phyloP scores from a whole-genome alignment of 2,888 invertebrate species.

The Monoplex corrugatus region DNA sequence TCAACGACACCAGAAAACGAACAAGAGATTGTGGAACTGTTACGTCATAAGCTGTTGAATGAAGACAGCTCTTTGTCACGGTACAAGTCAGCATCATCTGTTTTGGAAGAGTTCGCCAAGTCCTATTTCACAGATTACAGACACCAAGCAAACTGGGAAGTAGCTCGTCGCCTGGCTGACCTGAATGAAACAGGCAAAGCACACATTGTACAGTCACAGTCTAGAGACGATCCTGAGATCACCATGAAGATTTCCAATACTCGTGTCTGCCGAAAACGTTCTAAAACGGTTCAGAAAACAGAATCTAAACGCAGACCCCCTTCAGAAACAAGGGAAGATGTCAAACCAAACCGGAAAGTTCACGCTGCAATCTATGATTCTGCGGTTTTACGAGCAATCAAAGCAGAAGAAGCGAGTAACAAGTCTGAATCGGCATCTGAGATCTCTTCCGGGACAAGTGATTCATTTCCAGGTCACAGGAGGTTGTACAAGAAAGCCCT shows the following conservation, averaged over 20 bases:
- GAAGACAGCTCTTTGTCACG: not conserved
- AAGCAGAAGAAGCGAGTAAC: not conserved
- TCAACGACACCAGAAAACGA: not conserved
- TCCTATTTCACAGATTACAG: not conserved
- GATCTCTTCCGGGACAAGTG: not conserved
- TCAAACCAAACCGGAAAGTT: not conserved
- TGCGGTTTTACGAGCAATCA: slow-evolving; percentile 22
- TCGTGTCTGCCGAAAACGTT: not conserved
- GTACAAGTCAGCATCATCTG: not conserved
- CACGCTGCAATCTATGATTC: not conserved
- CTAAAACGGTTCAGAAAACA: not conserved
- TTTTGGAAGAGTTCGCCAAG: not conserved
- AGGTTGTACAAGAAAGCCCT: not conserved
- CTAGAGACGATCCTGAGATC: not conserved
- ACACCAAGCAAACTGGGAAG: not conserved
- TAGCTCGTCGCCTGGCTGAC: too few species aligned
- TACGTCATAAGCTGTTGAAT: not conserved
- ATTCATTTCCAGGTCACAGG: not conserved
- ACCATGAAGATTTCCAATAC: not conserved
- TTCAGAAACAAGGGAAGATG: not conserved
- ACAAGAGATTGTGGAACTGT: not conserved
- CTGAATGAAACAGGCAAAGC: too few species aligned
- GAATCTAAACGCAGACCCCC: not conserved
- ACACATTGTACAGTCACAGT: too few species aligned
- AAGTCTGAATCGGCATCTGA: not conserved